A percentile compares a stretch with the other conserved stretches of the same genome.
Evolutionary conservation across 2,113 vertebrate species (phyloP).

Genomic region (Caretta caretta): DNA sequence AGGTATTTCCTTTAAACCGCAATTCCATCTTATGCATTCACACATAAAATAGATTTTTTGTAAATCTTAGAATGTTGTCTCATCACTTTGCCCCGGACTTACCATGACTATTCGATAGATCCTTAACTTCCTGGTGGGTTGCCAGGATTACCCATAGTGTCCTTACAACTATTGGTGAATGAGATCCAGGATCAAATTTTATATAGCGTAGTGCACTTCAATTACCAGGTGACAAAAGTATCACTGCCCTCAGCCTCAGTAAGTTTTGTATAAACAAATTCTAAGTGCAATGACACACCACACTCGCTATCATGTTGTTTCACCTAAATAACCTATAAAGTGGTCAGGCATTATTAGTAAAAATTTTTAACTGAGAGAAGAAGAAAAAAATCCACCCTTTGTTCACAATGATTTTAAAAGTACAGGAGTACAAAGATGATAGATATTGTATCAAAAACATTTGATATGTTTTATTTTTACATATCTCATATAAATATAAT

Average conservation of each 20-base stretch:
- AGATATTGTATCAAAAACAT: not conserved
- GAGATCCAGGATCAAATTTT: not conserved
- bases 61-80: not conserved
- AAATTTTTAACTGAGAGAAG: not conserved
- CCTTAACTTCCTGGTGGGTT: not conserved
- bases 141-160: not conserved
- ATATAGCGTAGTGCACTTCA: not conserved
- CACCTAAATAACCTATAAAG: not conserved
- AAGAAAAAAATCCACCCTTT: not conserved
- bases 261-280: not conserved
- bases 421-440: not conserved
- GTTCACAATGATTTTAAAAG: not conserved
- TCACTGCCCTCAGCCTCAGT: not conserved
- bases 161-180: not conserved
- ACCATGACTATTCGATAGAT: not conserved
- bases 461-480: not conserved
- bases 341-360: not conserved
- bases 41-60: not conserved
- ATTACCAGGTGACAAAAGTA: not conserved
- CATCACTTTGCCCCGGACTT: not conserved
- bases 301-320: accelerated
- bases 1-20: not conserved
- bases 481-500: not conserved
- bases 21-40: not conserved
- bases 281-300: not conserved